Conservation (phyloP, 2,797 vertebrate genomes). For the Micrastur ruficollis region DNA sequence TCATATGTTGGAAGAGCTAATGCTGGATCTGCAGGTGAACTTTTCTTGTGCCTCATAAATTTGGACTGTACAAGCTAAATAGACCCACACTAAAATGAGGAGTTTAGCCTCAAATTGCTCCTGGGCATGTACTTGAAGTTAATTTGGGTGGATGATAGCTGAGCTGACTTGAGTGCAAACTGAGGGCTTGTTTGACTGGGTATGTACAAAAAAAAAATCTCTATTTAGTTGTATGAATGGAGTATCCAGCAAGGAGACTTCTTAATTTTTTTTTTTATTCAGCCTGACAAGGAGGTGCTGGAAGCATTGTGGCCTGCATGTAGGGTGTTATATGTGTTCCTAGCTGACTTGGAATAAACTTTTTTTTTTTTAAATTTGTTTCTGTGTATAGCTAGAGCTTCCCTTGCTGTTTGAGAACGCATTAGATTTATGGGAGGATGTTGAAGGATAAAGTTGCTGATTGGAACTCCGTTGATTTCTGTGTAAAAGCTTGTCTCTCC, state of each 20-base stretch:
- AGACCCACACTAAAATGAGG: not conserved
- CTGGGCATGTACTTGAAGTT: not conserved
- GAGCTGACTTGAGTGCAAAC: not conserved
- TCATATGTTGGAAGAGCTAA: not conserved
- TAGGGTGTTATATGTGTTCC: not conserved
- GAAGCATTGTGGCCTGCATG: not conserved
- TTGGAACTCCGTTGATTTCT: not conserved
- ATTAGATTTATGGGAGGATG: not conserved
- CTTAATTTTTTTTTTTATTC: not conserved
- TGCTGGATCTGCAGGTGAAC: not conserved
- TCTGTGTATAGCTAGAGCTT: not conserved
- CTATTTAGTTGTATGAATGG: not conserved
- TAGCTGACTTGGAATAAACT: not conserved
- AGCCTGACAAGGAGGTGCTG: not conserved
- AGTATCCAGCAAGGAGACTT: not conserved
- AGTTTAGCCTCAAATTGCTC: not conserved
- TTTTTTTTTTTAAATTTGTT: not conserved
- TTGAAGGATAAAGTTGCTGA: not conserved
- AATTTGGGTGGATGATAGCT: not conserved
- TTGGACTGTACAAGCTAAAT: not conserved
- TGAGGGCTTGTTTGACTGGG: not conserved
- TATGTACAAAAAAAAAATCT: not conserved
- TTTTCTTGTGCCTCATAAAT: not conserved
- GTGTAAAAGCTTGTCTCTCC: not conserved
- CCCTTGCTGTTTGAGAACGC: not conserved